These are phyloP conservation scores for Oreochromis niloticus DNA, from an alignment of 2,113 vertebrate species.

Conservation along the genomic window DNA sequence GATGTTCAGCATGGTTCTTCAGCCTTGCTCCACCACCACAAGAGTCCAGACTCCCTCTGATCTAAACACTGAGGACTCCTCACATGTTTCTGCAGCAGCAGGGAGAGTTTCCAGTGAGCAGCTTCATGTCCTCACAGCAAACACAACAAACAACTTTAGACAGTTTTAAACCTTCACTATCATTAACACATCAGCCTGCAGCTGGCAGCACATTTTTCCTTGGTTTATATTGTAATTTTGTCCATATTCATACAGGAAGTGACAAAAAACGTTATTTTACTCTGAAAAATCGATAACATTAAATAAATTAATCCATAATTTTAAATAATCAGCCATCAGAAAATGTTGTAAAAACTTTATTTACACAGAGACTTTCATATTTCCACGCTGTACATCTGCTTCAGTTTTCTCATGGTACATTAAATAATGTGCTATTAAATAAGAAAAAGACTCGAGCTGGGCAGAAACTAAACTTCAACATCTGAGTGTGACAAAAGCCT, in stretches of 20 bases:
- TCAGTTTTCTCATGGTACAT: neutral
- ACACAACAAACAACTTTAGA: neutral
- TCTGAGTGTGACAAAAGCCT: neutral
- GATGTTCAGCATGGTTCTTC: neutral
- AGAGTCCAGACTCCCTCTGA: neutral
- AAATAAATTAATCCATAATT: neutral
- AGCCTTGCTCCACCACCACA: neutral
- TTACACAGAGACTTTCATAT: neutral
- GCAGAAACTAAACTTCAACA: neutral
- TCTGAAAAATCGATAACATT: neutral
- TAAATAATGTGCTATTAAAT: neutral
- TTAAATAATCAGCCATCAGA: neutral
- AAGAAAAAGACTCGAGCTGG: neutral
- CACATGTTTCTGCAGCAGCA: neutral
- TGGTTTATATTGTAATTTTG: neutral
- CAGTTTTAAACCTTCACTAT: neutral
- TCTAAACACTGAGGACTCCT: neutral
- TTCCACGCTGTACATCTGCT: neutral
- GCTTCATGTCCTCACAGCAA: neutral
- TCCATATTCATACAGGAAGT: neutral
- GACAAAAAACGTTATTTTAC: neutral
- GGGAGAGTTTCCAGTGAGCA: neutral
- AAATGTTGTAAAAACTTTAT: neutral
- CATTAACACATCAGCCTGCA: neutral
- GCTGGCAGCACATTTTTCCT: neutral